Conservation (phyloP, 2,113 vertebrate genomes). For the Electrona antarctica region DNA sequence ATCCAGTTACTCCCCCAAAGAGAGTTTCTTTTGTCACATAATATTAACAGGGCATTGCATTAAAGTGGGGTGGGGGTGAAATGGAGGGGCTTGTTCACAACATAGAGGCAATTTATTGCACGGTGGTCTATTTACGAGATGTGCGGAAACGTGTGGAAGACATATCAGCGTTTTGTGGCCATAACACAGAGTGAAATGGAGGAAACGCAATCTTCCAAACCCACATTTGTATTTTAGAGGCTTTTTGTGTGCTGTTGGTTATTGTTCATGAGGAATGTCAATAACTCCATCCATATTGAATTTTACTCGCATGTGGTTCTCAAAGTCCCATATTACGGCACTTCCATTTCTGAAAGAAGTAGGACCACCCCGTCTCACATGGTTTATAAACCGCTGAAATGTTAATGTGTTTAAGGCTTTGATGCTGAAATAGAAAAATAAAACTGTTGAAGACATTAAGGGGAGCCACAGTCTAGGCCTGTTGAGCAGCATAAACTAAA, state of each 20-base stretch:
- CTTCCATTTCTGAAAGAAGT: too few relatives aligned
- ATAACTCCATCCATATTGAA: neutral
- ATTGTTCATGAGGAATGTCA: slow-evolving; percentile 19
- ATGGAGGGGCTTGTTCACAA: slow-evolving; percentile 48
- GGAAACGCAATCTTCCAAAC: slow-evolving; percentile 35
- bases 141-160: slow-evolving; percentile 11
- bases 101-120: slow-evolving; percentile 66
- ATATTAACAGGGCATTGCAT: slow-evolving; percentile 73
- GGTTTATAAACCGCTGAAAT: too few relatives aligned
- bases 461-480: too few relatives aligned
- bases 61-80: slow-evolving; percentile 43
- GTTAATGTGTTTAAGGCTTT: too few relatives aligned
- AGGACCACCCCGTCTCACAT: too few relatives aligned
- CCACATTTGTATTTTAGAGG: slow-evolving; percentile 17
- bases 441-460: too few relatives aligned
- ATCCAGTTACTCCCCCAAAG: slow-evolving; percentile 77
- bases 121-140: slow-evolving; percentile 57
- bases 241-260: slow-evolving; percentile 11
- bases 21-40: slow-evolving; percentile 77
- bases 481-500: too few relatives aligned
- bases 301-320: slow-evolving; percentile 1
- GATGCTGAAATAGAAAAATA: too few relatives aligned
- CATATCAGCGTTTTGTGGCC: slow-evolving; percentile 51
- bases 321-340: too few relatives aligned
- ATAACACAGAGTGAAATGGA: slow-evolving; percentile 44